Evolutionary conservation across 2,888 invertebrate species (phyloP), one percentile per base, ranked within the genome.

Genomic region (Panorpa germanica): DNA sequence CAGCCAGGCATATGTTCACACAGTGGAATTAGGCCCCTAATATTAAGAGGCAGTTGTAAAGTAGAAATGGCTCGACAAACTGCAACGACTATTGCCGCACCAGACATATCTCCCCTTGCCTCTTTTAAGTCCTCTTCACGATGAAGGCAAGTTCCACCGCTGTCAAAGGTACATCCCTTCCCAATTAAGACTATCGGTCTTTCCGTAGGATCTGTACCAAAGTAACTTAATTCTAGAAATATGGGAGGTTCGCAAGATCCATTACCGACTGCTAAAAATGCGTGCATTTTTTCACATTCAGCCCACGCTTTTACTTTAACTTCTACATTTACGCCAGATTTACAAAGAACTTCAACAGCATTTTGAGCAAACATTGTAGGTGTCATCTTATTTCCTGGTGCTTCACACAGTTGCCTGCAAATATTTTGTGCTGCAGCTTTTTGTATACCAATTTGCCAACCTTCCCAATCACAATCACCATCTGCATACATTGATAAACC

Each of bases 21-120:
- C 6, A 83, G 54, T 0, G 82, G 81, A 36, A 80, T 65, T 37
- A 81, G 63, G 8, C 72, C 80, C 46, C 68, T 49, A 15, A 83
- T 60, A 47, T 81, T 76, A 24, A 80, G 52, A 7, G 78, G 76
- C 12, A 80, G 50, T 38, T 69, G 63, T 1, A 82, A 57, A 12
- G 64, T 56, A 2, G 78, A 72, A 4, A 73, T 70, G 1, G 78
- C 71, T 32, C 70, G 59, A 31, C 75, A 64, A 8, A 73, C 60
- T 1, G 73, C 74, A 7, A 76, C 57, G 5, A 77, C 74, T 43
- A 71, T 70, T 1, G 82, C 82, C 1, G 81, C 83, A 1, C 82
- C 83, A 2, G 77, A 77, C 80, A 83, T 81, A 44, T 82, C 82
- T 4, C 71, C 80, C 38, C 73, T 59, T 80, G 80, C 80, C 38